Conservation (phyloP, 1,140 invertebrate genomes). For the Drosophila leontia region DNA sequence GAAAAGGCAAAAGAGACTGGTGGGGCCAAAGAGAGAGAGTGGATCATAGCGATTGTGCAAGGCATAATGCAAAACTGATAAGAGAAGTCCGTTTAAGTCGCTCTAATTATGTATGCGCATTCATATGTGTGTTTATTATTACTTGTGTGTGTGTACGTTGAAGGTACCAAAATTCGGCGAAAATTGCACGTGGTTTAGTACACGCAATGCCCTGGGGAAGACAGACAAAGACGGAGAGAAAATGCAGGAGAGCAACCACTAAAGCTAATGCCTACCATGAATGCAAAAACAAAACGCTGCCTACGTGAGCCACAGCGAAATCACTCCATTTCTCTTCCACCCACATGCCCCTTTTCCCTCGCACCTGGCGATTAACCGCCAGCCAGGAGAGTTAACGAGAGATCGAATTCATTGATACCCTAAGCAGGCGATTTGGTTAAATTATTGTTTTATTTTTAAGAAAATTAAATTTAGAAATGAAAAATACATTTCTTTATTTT, state of each 20-base stretch:
- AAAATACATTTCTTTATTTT: no score
- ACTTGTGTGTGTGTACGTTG: conserved; percentile 7
- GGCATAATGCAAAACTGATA: conserved; percentile 58
- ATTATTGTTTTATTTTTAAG: no score
- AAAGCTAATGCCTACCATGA: conserved; percentile 7
- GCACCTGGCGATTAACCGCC: conserved; percentile 6
- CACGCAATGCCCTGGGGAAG: conserved; percentile 19
- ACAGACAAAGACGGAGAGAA: conserved; percentile 4
- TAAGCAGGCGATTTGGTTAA: background rate
- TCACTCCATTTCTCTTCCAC: conserved; percentile 19
- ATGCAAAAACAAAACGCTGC: conserved; percentile 65
- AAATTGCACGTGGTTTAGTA: conserved; percentile 64
- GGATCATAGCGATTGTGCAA: conserved; percentile 34
- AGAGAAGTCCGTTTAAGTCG: conserved; percentile 33
- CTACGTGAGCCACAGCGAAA: conserved; percentile 64
- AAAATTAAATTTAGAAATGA: no score
- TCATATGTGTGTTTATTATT: background rate
- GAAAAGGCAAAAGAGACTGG: conserved; percentile 1
- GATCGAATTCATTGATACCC: conserved; percentile 24
- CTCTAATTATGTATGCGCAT: conserved; percentile 27
- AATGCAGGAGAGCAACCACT: conserved; percentile 11
- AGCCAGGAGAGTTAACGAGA: background rate
- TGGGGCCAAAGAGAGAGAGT: background rate
- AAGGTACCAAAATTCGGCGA: conserved; percentile 40
- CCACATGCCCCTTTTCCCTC: conserved; percentile 3